A percentile compares a stretch with the other conserved stretches of the same genome.
Evolutionary conservation across 2,888 invertebrate species (phyloP).

Genomic region (Nemurella pictetii): DNA sequence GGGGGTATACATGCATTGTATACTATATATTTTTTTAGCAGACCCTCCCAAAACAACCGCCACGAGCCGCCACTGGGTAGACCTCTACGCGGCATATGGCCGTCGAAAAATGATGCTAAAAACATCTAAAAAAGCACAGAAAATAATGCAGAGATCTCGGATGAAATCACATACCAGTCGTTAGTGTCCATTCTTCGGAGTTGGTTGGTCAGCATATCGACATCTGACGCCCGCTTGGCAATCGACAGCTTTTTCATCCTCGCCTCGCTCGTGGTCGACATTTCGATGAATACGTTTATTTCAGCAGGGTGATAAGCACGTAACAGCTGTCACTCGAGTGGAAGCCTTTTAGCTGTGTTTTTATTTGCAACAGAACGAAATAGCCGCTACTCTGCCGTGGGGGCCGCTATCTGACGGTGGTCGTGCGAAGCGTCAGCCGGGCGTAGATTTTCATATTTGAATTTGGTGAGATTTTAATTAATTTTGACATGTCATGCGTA

Average conservation of each 20-base stretch:
- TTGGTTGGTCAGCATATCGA: neutral
- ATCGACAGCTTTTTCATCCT: neutral
- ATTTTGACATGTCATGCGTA: neutral
- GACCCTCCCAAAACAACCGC: too few relatives aligned
- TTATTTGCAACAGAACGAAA: neutral
- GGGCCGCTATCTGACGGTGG: neutral
- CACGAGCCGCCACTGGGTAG: too few relatives aligned
- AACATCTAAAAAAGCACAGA: neutral
- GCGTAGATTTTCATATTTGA: neutral
- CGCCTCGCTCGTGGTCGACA: neutral
- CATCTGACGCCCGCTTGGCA: neutral
- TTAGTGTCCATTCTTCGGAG: neutral
- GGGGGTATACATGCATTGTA: too few relatives aligned
- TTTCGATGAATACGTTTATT: neutral
- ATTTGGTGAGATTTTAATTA: neutral
- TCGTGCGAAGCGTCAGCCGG: neutral
- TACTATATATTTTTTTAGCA: too few relatives aligned
- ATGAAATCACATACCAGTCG: neutral
- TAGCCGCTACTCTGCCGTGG: neutral
- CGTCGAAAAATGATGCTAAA: neutral
- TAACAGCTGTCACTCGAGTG: neutral
- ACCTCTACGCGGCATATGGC: too few relatives aligned
- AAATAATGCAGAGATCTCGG: neutral
- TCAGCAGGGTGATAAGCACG: neutral
- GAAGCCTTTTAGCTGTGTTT: neutral